Evolutionary conservation across 2,113 vertebrate species (phyloP), one percentile per base, ranked within the genome.

Genomic region (Dasyornis broadbenti): DNA sequence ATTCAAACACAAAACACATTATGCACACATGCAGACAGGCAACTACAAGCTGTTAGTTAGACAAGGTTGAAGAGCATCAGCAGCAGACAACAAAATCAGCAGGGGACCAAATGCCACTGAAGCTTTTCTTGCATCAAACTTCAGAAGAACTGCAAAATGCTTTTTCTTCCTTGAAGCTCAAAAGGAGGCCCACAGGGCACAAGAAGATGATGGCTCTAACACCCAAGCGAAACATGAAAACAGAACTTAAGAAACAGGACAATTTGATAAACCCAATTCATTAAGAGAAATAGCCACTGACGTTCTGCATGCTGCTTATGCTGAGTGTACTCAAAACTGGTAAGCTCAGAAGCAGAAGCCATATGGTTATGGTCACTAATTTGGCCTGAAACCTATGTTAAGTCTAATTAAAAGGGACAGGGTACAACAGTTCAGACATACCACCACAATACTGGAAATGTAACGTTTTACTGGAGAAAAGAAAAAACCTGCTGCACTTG

Each of bases 1-100:
- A 56, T 47, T 80, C 63, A 26, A 84, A 37, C 16, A 30, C 21
- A 65, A 47, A 75, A 63, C 12, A 10, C 24, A 54, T 7, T 21
- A 27, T 2, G 20, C 7, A 31, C 26, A 44, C 22, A 56, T 3
- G 0, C 0, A 37, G 47, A 27, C 50, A 35, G 11, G 59, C 9
- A 92, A 30, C 39, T n/a, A 24, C 37, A 61, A 11, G 45, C 9
- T 65, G 19, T 53, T 31, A 42, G 20, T 44, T 49, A 65, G n/a
- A 21, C 31, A 39, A 59, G 28, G 31, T 1, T 66, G 22, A 61
- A 72, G 28, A 83, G 9, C 21, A 57, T 31, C 39, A 64, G 54
- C 49, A 45, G 39, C 6, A 31, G 53, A 70, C 28, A 45, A 45
- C 33, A 54, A 39, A 57, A 18, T 1, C 8, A 70, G 35, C 19